A percentile compares a stretch with the other conserved stretches of the same genome.
These are phyloP conservation scores for Oxyscelio sp. DNA, from an alignment of 2,888 invertebrate genomes.

Conservation along the genomic window DNA sequence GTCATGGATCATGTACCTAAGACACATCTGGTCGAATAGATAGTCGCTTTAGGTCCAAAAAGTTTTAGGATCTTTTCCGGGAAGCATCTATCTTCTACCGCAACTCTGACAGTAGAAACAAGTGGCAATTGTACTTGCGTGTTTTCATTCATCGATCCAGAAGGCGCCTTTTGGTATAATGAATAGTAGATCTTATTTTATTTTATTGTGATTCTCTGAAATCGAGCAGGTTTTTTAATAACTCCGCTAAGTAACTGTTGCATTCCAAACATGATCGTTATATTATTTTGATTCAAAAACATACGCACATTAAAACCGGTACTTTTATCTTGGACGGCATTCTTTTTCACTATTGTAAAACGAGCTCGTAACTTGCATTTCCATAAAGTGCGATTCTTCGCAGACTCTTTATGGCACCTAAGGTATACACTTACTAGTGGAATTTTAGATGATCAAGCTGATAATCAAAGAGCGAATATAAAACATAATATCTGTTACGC, in stretches of 20 bases:
- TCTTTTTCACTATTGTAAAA: constrained; percentile 48
- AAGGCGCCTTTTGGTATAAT: constrained; percentile 18
- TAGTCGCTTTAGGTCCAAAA: constrained; percentile 73
- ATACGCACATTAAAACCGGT: constrained; percentile 64
- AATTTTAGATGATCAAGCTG: constrained; percentile 78
- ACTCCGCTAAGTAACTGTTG: constrained; percentile 12
- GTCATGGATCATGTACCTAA: constrained; percentile 84
- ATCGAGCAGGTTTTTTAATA: constrained; percentile 33
- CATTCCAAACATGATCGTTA: constrained; percentile 6
- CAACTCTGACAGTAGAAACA: constrained; percentile 61
- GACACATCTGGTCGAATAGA: constrained; percentile 82
- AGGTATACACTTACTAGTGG: constrained; percentile 46
- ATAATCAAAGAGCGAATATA: constrained; percentile 82
- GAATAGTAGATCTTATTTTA: constrained; percentile 27
- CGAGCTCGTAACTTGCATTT: constrained; percentile 47
- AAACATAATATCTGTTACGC: constrained; percentile 83
- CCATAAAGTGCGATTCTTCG: constrained; percentile 71
- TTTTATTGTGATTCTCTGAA: too few relatives aligned
- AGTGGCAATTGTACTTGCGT: constrained; percentile 49
- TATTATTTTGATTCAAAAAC: constrained; percentile 51
- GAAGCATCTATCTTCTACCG: constrained; percentile 82
- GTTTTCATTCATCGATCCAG: constrained; percentile 58
- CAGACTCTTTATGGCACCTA: constrained; percentile 73
- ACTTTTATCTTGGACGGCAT: constrained; percentile 40
- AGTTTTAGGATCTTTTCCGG: constrained; percentile 80